Percentiles rank a stretch among this genome's conserved stretches.
Evolutionary conservation across 2,113 vertebrate species (phyloP).

Genomic region (Anarrhichthys ocellatus): DNA sequence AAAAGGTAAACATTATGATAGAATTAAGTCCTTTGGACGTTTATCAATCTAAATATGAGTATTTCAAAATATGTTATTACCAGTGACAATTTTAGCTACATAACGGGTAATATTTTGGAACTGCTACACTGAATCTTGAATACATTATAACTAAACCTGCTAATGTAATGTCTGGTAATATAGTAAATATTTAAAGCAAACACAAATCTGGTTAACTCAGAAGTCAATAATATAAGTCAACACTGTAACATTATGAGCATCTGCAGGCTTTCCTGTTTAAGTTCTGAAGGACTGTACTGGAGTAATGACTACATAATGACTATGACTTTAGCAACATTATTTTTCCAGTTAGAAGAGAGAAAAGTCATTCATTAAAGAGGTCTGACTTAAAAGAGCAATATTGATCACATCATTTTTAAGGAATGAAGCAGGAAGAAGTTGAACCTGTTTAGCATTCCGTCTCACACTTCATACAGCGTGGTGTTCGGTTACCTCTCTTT

Average conservation of each 20-base stretch:
- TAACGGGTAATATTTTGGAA: neutral
- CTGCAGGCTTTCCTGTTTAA: conserved; percentile 35
- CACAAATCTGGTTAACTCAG: neutral
- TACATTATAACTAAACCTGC: neutral
- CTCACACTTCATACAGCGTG: conserved; percentile 25
- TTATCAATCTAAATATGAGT: neutral
- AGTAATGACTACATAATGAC: conserved; percentile 28
- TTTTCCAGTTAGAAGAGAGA: conserved; percentile 22
- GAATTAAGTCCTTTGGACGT: neutral
- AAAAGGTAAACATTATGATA: neutral
- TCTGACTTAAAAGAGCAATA: conserved; percentile 23
- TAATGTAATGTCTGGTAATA: neutral
- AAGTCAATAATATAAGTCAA: conserved; percentile 27
- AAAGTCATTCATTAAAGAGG: neutral
- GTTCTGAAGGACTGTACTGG: neutral
- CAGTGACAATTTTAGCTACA: neutral
- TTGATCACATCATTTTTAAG: neutral
- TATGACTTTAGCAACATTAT: conserved; percentile 3
- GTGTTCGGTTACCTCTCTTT: conserved; percentile 47
- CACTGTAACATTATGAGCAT: neutral
- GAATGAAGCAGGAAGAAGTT: conserved; percentile 2
- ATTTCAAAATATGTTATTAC: neutral
- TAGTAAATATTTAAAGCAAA: neutral
- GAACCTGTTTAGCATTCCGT: conserved; percentile 44
- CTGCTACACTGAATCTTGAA: neutral